Evolutionary conservation across 2,113 vertebrate genomes (phyloP), one percentile per base, ranked within the genome.

Genomic region (Cebidichthys violaceus): DNA sequence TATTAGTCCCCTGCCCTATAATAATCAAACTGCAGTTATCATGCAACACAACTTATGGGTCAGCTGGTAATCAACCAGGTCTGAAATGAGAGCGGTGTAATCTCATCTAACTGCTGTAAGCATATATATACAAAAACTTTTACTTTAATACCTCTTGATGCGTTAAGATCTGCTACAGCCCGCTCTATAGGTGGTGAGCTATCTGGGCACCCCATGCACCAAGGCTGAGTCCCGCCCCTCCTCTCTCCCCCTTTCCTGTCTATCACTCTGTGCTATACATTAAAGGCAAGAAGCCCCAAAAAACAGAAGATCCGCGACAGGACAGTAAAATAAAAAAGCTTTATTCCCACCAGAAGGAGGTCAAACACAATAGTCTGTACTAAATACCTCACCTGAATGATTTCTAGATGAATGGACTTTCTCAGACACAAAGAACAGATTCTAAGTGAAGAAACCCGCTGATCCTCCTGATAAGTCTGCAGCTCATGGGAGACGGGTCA

Each of bases 401-500:
- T 61, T 29, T 6, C 24, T 27, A 27, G 45, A 66, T 37, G 15
- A 47, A 20, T 9, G 22, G 54, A 77, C 39, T 8, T 68, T 24
- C 13, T 47, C 2, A 57, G 24, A 33, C 27, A 17, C 24, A 6
- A 20, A 18, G 39, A 50, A 14, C 10, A 33, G 27, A 50, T 60
- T 37, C 41, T 43, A 4, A 27, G 4, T 50, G 41, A 2, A n/a
- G 9, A 43, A 43, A 50, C 11, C 14, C 9, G 31, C 45, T 71
- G 24, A 31, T 47, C 29, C 52, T 15, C 27, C 47, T 50, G 39
- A 47, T 15, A 47, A 20, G 4, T 39, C 35, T 35, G 35, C 14
- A 76, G 20, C 45, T 73, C 37, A 57, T 35, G 54, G 35, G 70
- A 60, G 60, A 52, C 41, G 29, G 52, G 10, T 50, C 54, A 52